phyloP scores from a whole-genome alignment of 2,888 invertebrate genomes.

The Cheilosia vernalis region DNA sequence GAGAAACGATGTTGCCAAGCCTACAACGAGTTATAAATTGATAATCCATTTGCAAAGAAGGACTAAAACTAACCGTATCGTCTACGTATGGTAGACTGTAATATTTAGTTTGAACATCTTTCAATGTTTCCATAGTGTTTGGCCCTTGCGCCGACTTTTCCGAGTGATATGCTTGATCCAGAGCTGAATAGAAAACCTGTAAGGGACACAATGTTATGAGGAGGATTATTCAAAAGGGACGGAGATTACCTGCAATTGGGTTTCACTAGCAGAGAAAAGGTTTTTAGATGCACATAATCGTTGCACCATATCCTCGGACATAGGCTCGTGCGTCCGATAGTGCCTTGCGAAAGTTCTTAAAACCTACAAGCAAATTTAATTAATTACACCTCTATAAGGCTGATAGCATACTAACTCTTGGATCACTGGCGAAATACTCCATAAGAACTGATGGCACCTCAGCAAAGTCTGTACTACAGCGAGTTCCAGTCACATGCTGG shows the following conservation, averaged over 20 bases:
- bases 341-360: conserved; percentile 94
- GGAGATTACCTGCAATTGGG: conserved; percentile 89
- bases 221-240: background rate
- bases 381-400: background rate
- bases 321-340: conserved; percentile 93
- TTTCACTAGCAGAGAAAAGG: conserved; percentile 94
- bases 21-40: conserved; percentile 81
- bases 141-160: conserved; percentile 79
- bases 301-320: conserved; percentile 91
- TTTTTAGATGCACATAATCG: conserved; percentile 93
- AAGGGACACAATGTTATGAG: background rate
- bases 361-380: conserved; percentile 84
- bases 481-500: conserved; percentile 98
- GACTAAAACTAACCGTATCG: conserved; percentile 87
- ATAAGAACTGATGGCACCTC: conserved; percentile 99
- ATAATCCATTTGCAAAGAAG: background rate
- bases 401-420: conserved; percentile 85
- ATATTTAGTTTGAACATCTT: conserved; percentile 91
- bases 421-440: conserved; percentile 98
- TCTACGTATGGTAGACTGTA: conserved; percentile 94
- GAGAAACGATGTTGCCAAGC: conserved; percentile 98
- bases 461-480: conserved; percentile 98
- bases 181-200: conserved; percentile 93
- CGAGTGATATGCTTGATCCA: conserved; percentile 95
- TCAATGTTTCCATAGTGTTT: conserved; percentile 89